phyloP scores from a whole-genome alignment of 1,140 invertebrate species.

The Drosophila malerkotliana region DNA sequence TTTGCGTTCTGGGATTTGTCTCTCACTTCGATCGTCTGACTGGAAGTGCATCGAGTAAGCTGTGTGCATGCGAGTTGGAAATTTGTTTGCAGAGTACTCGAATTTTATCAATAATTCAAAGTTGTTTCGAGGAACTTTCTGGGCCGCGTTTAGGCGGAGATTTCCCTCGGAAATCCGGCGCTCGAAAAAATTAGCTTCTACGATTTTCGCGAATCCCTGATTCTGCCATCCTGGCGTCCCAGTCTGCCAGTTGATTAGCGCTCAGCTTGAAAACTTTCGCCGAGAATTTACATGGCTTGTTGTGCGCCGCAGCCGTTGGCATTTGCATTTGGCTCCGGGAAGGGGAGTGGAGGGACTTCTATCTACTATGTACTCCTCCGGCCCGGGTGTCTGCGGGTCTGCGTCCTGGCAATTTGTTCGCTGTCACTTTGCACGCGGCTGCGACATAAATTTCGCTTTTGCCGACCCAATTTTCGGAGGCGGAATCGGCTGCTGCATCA shows the following conservation, averaged over 20 bases:
- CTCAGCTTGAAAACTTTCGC: slow-evolving; percentile 31
- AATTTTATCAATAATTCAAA: slow-evolving; percentile 71
- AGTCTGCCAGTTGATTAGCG: slow-evolving; percentile 54
- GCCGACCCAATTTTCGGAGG: slow-evolving; percentile 71
- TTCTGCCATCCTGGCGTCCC: background rate
- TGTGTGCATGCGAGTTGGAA: slow-evolving; percentile 57
- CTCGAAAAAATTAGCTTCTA: slow-evolving; percentile 36
- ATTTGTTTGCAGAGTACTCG: slow-evolving; percentile 54
- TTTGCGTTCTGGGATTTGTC: slow-evolving; percentile 10
- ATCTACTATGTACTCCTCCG: background rate
- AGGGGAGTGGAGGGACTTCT: background rate
- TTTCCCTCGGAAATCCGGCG: slow-evolving; percentile 25
- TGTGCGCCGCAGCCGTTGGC: slow-evolving; percentile 14
- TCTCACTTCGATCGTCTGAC: slow-evolving; percentile 2
- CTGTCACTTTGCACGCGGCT: slow-evolving; percentile 80
- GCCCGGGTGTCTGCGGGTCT: slow-evolving; percentile 22
- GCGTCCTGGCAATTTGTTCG: slow-evolving; percentile 76
- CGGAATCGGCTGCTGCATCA: slow-evolving; percentile 41
- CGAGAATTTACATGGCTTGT: slow-evolving; percentile 49
- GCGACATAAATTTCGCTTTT: slow-evolving; percentile 81
- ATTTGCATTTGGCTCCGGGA: background rate
- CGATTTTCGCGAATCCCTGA: slow-evolving; percentile 17
- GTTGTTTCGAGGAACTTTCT: slow-evolving; percentile 45
- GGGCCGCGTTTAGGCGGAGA: slow-evolving; percentile 38
- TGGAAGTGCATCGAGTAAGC: slow-evolving; percentile 66